Evolutionary conservation across 2,113 vertebrate genomes (phyloP), one percentile per base, ranked within the genome.

Genomic region (Harpagus bidentatus): DNA sequence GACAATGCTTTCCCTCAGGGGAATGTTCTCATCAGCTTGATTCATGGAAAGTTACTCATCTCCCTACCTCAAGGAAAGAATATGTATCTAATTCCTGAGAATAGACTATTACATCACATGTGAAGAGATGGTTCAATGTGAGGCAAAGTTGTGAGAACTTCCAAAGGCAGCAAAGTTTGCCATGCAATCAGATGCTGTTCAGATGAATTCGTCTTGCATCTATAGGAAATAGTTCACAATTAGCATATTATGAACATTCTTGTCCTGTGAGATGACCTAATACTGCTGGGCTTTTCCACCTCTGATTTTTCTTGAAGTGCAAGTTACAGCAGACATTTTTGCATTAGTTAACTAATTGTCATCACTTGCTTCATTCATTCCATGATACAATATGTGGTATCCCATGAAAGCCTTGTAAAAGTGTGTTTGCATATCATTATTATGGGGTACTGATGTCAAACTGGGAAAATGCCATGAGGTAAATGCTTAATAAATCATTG

Each of bases 1-100:
- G 77, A 67, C 42, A 89, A 72, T 72, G 31, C 2, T 94, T 86
- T 72, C 58, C 92, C 77, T 72, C 43, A 43, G 65, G 80, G 65
- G 36, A 88, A 86, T 82, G 81, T 82, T 91, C 91, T 91, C 94
- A 89, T 82, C 47, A 67, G 29, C 26, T 85, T 96, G 74, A 90
- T 95, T 94, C 76, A 92, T 61, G 85, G 82, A 92, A 95, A 91
- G 66, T 95, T 95, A 93, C 52, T 95, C 74, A 95, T 79, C 32
- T 79, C n/a, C 52, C 29, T 78, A 42, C 69, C 81, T 91, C 73
- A 95, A 95, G 62, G 72, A 93, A 91, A 88, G 32, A 83, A 50
- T 43, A 48, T 36, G 58, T 59, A 66, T 38, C 76, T 92, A 91
- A 85, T 63, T 91, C 36, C 42, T 82, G 66, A 88, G 72, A 94